Evolutionary conservation across 1,140 invertebrate genomes (phyloP).

Genomic region (Hylaeus anthracinus): DNA sequence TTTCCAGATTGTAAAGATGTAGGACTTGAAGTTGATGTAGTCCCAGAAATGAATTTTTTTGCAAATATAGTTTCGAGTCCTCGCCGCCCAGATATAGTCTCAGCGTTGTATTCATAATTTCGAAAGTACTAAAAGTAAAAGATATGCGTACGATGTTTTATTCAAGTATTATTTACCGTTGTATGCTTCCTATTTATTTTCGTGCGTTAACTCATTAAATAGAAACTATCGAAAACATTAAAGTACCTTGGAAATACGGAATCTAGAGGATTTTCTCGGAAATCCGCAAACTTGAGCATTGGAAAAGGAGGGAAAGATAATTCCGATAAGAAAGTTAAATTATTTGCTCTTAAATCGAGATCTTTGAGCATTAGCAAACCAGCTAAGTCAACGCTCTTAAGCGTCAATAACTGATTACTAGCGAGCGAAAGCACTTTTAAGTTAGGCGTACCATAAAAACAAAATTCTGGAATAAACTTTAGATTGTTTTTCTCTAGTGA

Average conservation of each 20-base stretch:
- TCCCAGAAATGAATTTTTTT: slow-evolving; percentile 84
- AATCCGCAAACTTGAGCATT: slow-evolving; percentile 83
- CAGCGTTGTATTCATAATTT: slow-evolving; percentile 86
- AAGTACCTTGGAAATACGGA: slow-evolving; percentile 83
- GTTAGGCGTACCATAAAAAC: slow-evolving; percentile 85
- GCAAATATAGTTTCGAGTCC: slow-evolving; percentile 80
- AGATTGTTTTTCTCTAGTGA: slow-evolving; percentile 85
- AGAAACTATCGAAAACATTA: slow-evolving; percentile 14
- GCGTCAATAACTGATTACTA: slow-evolving; percentile 83
- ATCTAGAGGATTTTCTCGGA: slow-evolving; percentile 85
- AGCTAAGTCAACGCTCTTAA: slow-evolving; percentile 85
- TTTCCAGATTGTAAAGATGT: slow-evolving; percentile 82
- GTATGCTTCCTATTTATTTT: neutral
- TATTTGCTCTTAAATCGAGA: slow-evolving; percentile 85
- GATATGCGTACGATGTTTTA: neutral
- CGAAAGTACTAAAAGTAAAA: slow-evolving; percentile 82
- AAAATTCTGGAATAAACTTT: slow-evolving; percentile 85
- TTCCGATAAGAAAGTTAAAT: slow-evolving; percentile 85
- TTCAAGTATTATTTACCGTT: neutral
- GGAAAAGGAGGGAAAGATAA: slow-evolving; percentile 87
- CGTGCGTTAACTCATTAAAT: slow-evolving; percentile 12
- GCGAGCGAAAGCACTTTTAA: slow-evolving; percentile 84
- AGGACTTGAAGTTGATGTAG: slow-evolving; percentile 81
- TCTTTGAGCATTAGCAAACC: slow-evolving; percentile 85
- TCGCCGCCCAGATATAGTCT: slow-evolving; percentile 83